A percentile compares a stretch with the other conserved stretches of the same genome.
phyloP scores from a whole-genome alignment of 2,888 invertebrate genomes.

The Macaria notata region DNA sequence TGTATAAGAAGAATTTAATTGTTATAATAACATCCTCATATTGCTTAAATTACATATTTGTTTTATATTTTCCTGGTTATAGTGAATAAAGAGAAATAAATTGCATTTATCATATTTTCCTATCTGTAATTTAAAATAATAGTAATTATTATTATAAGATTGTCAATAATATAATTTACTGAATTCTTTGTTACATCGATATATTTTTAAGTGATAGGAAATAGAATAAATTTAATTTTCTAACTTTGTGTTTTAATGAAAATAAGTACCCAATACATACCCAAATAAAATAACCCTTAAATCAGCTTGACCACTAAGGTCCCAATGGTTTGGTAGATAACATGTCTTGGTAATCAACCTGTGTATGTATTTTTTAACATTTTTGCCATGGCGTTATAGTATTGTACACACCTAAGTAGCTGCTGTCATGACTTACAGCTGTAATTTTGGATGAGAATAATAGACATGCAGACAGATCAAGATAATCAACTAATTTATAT shows the following conservation, averaged over 20 bases:
- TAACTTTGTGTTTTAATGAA: conserved; percentile 37
- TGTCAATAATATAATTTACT: conserved; percentile 58
- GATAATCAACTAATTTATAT: too few relatives aligned
- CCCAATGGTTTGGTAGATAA: too few relatives aligned
- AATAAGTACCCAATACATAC: background rate
- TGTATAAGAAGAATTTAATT: too few relatives aligned
- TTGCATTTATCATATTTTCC: conserved; percentile 65
- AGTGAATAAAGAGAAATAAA: conserved; percentile 31
- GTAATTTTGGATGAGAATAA: too few relatives aligned
- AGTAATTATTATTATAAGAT: conserved; percentile 46
- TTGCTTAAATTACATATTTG: background rate
- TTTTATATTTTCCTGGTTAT: background rate
- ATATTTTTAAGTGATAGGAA: conserved; percentile 60
- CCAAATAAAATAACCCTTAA: background rate
- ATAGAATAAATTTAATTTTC: conserved; percentile 72
- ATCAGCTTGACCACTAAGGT: too few relatives aligned
- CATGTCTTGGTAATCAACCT: too few relatives aligned
- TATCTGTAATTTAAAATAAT: conserved; percentile 45
- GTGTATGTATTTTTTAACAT: too few relatives aligned
- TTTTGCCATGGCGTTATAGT: too few relatives aligned
- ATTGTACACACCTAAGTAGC: too few relatives aligned
- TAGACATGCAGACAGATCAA: too few relatives aligned
- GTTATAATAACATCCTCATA: background rate
- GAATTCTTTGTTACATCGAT: conserved; percentile 73
- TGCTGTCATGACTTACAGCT: too few relatives aligned